phyloP scores from a whole-genome alignment of 2,113 vertebrate species.

The Python bivittatus region DNA sequence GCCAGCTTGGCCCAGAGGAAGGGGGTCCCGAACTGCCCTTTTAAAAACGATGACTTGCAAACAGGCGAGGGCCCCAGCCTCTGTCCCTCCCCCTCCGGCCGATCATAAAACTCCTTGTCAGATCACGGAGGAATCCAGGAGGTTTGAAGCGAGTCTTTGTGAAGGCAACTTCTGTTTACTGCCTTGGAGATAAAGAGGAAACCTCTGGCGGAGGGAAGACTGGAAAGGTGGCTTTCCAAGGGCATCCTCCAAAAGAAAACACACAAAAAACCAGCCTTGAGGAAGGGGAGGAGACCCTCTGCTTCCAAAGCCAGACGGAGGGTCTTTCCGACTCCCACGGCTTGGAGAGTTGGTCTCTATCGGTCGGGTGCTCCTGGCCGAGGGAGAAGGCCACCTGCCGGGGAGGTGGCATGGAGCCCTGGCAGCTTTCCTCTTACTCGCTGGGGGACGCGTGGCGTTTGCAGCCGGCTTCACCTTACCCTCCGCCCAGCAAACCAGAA shows the following conservation, averaged over 20 bases:
- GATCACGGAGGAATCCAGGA: too few relatives aligned
- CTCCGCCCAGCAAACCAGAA: too few relatives aligned
- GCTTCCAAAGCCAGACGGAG: background rate
- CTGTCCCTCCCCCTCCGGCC: too few relatives aligned
- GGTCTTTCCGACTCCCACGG: background rate
- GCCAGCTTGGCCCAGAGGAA: background rate
- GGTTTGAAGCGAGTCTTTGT: background rate
- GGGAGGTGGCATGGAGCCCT: too few relatives aligned
- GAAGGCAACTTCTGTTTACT: too few relatives aligned
- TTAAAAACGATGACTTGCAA: background rate
- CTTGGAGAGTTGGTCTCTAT: too few relatives aligned
- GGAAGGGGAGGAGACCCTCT: background rate
- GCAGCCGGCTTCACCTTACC: too few relatives aligned
- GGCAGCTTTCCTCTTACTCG: too few relatives aligned
- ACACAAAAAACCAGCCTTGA: too few relatives aligned
- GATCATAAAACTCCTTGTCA: background rate
- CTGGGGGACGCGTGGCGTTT: background rate
- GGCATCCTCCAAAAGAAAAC: background rate
- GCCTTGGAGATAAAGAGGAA: background rate
- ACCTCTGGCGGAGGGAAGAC: background rate
- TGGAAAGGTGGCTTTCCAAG: background rate
- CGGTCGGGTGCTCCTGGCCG: too few relatives aligned
- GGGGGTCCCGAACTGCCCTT: background rate
- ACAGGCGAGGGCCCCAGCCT: too few relatives aligned
- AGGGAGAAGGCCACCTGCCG: too few relatives aligned